Conservation (phyloP, 2,797 vertebrate species). For the Labeo calbasu region DNA sequence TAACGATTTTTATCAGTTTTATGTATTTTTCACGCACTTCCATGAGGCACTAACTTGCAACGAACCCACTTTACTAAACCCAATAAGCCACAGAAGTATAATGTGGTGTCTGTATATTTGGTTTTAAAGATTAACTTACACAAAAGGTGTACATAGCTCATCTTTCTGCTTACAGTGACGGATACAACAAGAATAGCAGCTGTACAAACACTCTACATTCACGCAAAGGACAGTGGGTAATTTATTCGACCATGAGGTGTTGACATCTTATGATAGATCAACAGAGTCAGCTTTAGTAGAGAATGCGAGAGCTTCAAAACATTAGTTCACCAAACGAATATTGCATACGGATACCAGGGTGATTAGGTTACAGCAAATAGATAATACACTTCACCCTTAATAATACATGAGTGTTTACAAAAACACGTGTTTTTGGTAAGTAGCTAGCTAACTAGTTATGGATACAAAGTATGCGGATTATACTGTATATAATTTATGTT, state of each 20-base stretch:
- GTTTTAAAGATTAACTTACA: background rate
- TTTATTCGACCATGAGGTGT: background rate
- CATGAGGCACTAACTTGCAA: background rate
- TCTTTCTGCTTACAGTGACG: background rate
- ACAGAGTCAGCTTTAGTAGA: background rate
- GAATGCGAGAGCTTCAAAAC: background rate
- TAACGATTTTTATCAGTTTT: background rate
- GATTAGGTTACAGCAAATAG: background rate
- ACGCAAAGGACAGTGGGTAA: slow-evolving; percentile 17
- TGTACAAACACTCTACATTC: slow-evolving; percentile 1
- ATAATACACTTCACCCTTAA: background rate
- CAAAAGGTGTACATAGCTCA: background rate
- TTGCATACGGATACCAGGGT: background rate
- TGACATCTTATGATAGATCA: background rate
- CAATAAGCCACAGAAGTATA: background rate
- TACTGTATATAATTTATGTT: background rate
- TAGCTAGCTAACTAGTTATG: background rate
- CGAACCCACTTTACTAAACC: too few relatives aligned
- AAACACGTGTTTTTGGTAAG: background rate
- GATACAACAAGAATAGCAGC: background rate
- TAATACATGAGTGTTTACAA: slow-evolving; percentile 57
- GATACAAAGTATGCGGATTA: background rate
- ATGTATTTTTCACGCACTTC: background rate
- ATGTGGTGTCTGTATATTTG: background rate
- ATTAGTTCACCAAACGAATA: background rate